Percentiles rank a stretch among this genome's conserved stretches.
phyloP scores from a whole-genome alignment of 1,140 invertebrate genomes.

The Ostrea denselamellosa region DNA sequence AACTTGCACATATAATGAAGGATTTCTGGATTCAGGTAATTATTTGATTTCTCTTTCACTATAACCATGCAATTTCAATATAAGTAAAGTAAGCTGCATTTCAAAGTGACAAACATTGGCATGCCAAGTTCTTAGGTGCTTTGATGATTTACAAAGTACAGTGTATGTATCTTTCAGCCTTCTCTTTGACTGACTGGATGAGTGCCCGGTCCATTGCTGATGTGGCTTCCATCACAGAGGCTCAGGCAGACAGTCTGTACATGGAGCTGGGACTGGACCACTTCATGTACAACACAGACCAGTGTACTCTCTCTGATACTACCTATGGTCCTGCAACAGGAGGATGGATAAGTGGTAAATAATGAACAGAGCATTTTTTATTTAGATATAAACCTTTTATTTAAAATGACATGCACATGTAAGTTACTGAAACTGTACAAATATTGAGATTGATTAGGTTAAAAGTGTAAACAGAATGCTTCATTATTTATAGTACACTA shows the following conservation, averaged over 20 bases:
- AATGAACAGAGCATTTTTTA: too few species aligned
- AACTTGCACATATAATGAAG: slow-evolving; percentile 30
- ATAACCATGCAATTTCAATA: too few species aligned
- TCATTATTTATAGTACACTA: too few species aligned
- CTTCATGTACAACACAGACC: slow-evolving; percentile 39
- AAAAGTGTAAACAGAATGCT: too few species aligned
- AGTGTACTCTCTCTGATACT: slow-evolving; percentile 27
- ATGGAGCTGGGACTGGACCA: slow-evolving; percentile 39
- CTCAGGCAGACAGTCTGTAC: slow-evolving; percentile 44
- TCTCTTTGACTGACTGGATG: slow-evolving; percentile 45
- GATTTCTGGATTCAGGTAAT: slow-evolving; percentile 20
- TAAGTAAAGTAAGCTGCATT: too few species aligned
- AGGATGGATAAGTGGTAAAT: slow-evolving; percentile 30
- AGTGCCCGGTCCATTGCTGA: slow-evolving; percentile 19
- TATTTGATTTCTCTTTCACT: neutral
- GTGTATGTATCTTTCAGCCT: slow-evolving; percentile 30
- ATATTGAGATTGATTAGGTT: too few species aligned
- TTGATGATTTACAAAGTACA: too few species aligned
- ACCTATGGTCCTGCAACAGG: neutral
- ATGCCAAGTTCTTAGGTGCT: neutral
- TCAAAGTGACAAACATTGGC: neutral
- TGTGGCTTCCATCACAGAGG: slow-evolving; percentile 1
- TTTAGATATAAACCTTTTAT: too few species aligned
- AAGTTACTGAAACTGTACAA: too few species aligned
- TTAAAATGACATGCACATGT: too few species aligned